These are phyloP conservation scores for Lycodopsis pacificus DNA, from an alignment of 2,797 vertebrate genomes.

Conservation along the genomic window DNA sequence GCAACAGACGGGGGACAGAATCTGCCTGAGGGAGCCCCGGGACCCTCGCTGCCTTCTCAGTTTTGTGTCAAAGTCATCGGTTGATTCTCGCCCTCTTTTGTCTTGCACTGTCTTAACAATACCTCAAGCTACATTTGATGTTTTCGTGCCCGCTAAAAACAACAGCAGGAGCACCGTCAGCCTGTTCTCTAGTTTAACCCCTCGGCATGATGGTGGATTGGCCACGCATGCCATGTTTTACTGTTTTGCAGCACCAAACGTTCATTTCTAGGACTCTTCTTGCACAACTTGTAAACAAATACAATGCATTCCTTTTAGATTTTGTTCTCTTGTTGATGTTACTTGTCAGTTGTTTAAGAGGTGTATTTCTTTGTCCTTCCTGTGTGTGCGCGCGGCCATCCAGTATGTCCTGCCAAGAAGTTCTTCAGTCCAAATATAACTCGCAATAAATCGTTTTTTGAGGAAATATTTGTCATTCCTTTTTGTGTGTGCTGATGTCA, in stretches of 20 bases:
- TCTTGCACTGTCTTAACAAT: constrained; percentile 12
- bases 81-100: constrained; percentile 15
- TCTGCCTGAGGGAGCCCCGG: constrained; percentile 23
- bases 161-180: not conserved
- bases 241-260: not conserved
- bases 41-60: constrained; percentile 63
- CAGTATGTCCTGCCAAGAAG: constrained; percentile 14
- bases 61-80: constrained; percentile 35
- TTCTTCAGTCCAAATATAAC: not conserved
- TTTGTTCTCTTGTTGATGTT: not conserved
- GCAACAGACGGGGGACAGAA: constrained; percentile 8
- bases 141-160: not conserved
- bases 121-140: constrained; percentile 15
- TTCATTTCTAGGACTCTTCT: not conserved
- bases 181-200: constrained; percentile 4
- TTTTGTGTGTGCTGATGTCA: not conserved
- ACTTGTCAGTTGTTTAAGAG: not conserved
- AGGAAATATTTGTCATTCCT: constrained; percentile 5
- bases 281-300: not conserved
- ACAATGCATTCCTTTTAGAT: constrained; percentile 22
- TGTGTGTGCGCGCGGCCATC: not conserved
- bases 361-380: constrained; percentile 43
- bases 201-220: not conserved
- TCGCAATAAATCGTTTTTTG: constrained; percentile 63
- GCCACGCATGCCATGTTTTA: constrained; percentile 1